Evolutionary conservation across 2,113 vertebrate genomes (phyloP), one percentile per base, ranked within the genome.

Genomic region (Scomber colias): DNA sequence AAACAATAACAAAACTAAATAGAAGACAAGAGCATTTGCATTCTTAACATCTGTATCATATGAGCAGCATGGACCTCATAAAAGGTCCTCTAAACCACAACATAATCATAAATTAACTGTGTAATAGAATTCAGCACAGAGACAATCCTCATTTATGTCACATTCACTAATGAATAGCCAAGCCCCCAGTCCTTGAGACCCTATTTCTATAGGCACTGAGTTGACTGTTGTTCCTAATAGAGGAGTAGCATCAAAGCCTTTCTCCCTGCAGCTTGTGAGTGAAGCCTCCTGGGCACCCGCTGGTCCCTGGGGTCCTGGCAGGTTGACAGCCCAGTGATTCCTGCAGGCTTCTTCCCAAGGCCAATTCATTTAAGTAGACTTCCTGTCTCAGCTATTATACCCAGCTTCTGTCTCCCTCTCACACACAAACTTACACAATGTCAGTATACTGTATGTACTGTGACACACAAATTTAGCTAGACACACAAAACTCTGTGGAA

Each of bases 251-350:
- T 86, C 71, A 85, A 84, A 89, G 85, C 64, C 5, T 35, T 63
- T 73, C 71, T 81, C 48, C 72, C 46, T 67, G 68, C 73, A 63
- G 75, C 81, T 60, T 72, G 46, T 68, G 68, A 78, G 61, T 66
- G 59, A 87, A 84, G 77, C 77, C 83, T 77, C 68, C 69, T 14
- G 71, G 80, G 86, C 66, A 82, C 73, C 65, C 53, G 86, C 63
- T 79, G 83, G 75, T 81, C 84, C 82, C 84, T 81, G 45, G 56
- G 84, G 82, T 76, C 70, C 82, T 82, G 78, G 77, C 62, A 72
- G 65, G 79, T 87, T 88, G 87, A 89, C 89, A 90, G 73, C 56
- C 64, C 13, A 57, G 59, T 80, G 71, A 82, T 84, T 86, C 65
- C 76, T 78, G 56, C 73, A 82, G 86, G 66, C 71, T 69, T 83